Evolutionary conservation across 2,888 invertebrate species (phyloP), one percentile per base, ranked within the genome.

Genomic region (Acrobasis consociella): DNA sequence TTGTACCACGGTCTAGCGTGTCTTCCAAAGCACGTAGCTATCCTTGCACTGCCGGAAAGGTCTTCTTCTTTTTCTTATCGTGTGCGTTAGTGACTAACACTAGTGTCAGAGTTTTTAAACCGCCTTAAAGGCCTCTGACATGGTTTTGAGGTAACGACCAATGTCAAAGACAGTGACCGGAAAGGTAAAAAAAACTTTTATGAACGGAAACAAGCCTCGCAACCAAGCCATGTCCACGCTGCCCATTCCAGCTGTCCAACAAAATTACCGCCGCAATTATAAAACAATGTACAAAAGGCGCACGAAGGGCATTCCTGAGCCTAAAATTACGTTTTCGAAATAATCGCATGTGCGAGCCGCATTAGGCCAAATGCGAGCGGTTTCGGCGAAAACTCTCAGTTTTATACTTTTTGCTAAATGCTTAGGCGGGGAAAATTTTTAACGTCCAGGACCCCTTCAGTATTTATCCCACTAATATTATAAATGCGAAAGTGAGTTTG

Each of bases 311-410:
- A 60, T 60, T 51, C 60, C 39, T 60, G 42, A 13, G 51, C 60
- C 51, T 60, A 60, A 60, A 60, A 51, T 60, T 60, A 22, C 16
- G 46, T 62, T 70, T 55, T 62, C 66, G 66, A 69, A 71, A 65
- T 67, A 67, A 68, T 77, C 49, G 77, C 77, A 77, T 77, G 77
- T 64, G 62, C 58, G 31, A 31, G 1, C 58, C 52, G 63, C 75
- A 76, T 77, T 76, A 75, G 69, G 70, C 66, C 37, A 60, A 69
- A 67, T 67, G 65, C 67, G 62, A 69, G 62, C 64, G 65, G 67
- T 74, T 77, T 76, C 75, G 72, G 65, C 67, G 76, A 69, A 77
- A 73, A 64, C 63, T 53, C 60, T 63, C 62, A 66, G 64, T 67
- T 62, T 60, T 51, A 10, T 31, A 49, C 15, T 59, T 50, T 60